Base-by-base conservation (phyloP, 2,113 vertebrate species). In the Sardina pilchardus region DNA sequence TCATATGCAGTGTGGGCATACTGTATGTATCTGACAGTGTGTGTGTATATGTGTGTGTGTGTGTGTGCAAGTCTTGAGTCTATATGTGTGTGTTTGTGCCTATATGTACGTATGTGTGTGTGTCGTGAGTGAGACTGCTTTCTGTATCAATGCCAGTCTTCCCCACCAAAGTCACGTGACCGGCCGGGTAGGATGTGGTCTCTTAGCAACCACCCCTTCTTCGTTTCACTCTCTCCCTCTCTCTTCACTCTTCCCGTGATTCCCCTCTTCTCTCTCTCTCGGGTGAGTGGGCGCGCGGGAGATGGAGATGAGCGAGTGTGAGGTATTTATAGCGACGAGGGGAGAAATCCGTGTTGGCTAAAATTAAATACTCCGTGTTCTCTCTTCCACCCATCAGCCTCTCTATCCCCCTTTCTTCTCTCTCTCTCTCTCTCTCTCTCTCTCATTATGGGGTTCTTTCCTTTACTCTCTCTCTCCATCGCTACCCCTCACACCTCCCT, bases 151-250 rank as follows among this genome's bases (percentile, higher is more conserved):
- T 80, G 53, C 84, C 85, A 86, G 86, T 86, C 85, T 85, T 86
- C 83, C 86, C 85, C 67, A 75, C 10, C 14, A 30, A 85, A 85
- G 87, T 90, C 89, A 90, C 50, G 19, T 90, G 89, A 87, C 84
- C 48, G 80, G 47, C 47, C 84, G 78, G 42, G 26, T 71, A 82
- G 86, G 86, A 85, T 87, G 59, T 88, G 78, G 87, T 90, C n/a
- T 67, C 89, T 84, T 87, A 90, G 89, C 87, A 90, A 88, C 89
- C 42, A 42, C 30, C 71, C 26, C 78, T 84, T 78, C 71, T n/a
- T 59, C 82, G 82, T 45, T 86, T 82, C 34, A 26, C 53, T 81
- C 71, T 81, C 12, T 86, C 39, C 36, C 43, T 86, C 43, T 44
- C 30, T 84, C 63, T 19, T 50, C 45, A 53, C 85, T 63, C 67